Percentiles rank a stretch among this genome's conserved stretches.
Conservation (phyloP, 2,888 invertebrate species). For the Thymelicus acteon region DNA sequence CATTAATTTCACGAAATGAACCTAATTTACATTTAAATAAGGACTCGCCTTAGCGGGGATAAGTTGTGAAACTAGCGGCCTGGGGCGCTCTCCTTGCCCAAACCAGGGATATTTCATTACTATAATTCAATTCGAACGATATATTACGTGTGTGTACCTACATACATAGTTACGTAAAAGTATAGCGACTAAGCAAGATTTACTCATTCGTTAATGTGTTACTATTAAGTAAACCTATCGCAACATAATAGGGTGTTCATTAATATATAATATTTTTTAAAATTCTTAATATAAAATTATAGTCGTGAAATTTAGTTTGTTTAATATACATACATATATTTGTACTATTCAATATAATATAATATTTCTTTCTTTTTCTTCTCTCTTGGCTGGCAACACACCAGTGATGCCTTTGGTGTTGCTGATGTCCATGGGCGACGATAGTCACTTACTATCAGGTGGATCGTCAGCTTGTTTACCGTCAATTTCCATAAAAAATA, state of each 20-base stretch:
- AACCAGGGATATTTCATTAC: slow-evolving; percentile 81
- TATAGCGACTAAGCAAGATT: slow-evolving; percentile 36
- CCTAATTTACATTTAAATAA: slow-evolving; percentile 96
- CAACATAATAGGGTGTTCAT: not conserved
- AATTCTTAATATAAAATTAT: too few species aligned
- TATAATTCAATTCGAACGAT: slow-evolving; percentile 81
- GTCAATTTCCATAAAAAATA: too few species aligned
- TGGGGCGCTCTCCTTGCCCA: slow-evolving; percentile 76
- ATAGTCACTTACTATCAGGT: too few species aligned
- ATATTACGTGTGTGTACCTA: slow-evolving; percentile 52
- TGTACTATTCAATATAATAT: too few species aligned
- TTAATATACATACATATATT: too few species aligned
- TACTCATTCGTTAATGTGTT: slow-evolving; percentile 19
- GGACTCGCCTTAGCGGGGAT: slow-evolving; percentile 86
- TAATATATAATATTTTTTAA: not conserved
- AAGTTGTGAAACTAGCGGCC: slow-evolving; percentile 84
- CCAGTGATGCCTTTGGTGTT: too few species aligned
- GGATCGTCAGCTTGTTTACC: too few species aligned
- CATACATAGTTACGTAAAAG: slow-evolving; percentile 40
- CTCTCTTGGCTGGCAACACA: too few species aligned
- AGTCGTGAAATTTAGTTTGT: too few species aligned
- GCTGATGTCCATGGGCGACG: too few species aligned
- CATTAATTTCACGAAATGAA: slow-evolving; percentile 95
- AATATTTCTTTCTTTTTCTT: too few species aligned
- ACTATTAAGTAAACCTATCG: not conserved